phyloP scores from a whole-genome alignment of 2,113 vertebrate species.

The Pipra filicauda region DNA sequence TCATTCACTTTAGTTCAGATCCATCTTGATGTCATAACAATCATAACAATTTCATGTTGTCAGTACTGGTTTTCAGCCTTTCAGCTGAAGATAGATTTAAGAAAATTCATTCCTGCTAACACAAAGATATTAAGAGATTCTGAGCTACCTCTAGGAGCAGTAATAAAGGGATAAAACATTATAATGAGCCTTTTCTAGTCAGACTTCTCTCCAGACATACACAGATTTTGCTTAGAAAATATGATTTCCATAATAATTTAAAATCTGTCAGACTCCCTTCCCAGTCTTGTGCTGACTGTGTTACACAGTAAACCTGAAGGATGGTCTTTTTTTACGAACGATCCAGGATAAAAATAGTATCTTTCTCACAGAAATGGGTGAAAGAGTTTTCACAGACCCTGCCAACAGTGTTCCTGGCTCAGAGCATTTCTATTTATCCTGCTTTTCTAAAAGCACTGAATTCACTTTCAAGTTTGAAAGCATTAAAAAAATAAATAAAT shows the following conservation, averaged over 20 bases:
- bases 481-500: background rate
- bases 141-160: background rate
- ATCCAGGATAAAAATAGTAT: constrained; percentile 36
- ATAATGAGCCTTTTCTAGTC: background rate
- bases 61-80: background rate
- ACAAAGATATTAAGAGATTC: background rate
- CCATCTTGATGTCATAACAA: background rate
- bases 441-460: constrained; percentile 19
- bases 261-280: constrained; percentile 3
- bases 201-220: background rate
- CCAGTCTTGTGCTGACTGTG: background rate
- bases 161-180: background rate
- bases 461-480: constrained; percentile 34
- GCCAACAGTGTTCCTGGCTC: constrained; percentile 41
- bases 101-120: background rate
- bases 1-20: background rate
- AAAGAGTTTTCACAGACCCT: constrained; percentile 54
- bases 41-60: background rate
- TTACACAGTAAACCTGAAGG: constrained; percentile 26
- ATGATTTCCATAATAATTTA: background rate
- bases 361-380: constrained; percentile 35
- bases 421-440: constrained; percentile 48
- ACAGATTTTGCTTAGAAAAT: constrained; percentile 15
- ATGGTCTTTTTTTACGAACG: background rate
- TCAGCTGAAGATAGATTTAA: background rate